Conservation (phyloP, 2,888 invertebrate species). For the Alloplasta piceator region DNA sequence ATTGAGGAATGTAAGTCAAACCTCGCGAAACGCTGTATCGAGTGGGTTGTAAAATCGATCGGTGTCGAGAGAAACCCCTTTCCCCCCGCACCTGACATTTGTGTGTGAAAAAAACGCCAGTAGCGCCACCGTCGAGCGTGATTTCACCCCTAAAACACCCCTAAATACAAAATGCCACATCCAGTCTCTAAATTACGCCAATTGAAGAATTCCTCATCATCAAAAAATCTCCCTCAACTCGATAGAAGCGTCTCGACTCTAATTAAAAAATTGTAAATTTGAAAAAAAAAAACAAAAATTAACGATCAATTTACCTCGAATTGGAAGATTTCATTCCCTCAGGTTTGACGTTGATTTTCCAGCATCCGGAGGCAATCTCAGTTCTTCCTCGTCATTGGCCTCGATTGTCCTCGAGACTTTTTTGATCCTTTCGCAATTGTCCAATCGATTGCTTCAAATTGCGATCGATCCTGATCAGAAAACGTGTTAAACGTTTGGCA, state of each 20-base stretch:
- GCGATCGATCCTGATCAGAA: slow-evolving; percentile 15
- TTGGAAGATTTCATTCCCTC: background rate
- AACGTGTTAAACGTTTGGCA: slow-evolving; percentile 32
- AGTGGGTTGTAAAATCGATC: slow-evolving; percentile 75
- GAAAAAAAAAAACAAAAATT: background rate
- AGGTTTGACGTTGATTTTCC: slow-evolving; percentile 24
- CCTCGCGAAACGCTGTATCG: slow-evolving; percentile 55
- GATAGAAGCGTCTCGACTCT: background rate
- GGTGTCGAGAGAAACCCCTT: slow-evolving; percentile 69
- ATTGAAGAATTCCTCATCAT: background rate
- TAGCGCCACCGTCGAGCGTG: slow-evolving; percentile 74
- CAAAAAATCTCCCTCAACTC: background rate
- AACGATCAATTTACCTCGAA: slow-evolving; percentile 35
- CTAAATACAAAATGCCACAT: slow-evolving; percentile 17
- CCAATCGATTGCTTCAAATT: background rate
- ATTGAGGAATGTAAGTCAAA: slow-evolving; percentile 38
- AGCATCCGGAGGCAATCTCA: slow-evolving; percentile 11
- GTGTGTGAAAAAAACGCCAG: slow-evolving; percentile 55
- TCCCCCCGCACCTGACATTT: slow-evolving; percentile 30
- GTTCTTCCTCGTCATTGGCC: background rate
- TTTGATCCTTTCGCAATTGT: background rate
- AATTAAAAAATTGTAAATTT: too few species aligned
- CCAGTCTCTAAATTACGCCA: background rate
- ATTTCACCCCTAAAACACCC: slow-evolving; percentile 53
- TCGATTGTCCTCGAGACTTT: slow-evolving; percentile 28